Conservation (phyloP, 2,888 invertebrate species). For the Perizoma affinitatum region DNA sequence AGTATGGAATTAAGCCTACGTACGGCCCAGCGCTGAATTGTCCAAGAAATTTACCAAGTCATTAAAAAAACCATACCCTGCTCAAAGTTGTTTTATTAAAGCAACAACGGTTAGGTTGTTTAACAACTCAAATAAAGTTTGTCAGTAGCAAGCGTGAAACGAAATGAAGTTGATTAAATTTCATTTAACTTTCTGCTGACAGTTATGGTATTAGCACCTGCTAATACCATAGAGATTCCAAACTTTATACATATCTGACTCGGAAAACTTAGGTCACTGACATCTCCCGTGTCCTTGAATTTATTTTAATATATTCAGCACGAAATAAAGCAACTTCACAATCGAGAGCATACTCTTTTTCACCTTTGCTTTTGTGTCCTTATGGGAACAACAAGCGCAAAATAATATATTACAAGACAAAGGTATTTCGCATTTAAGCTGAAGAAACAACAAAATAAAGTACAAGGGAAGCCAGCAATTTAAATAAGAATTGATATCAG, state of each 20-base stretch:
- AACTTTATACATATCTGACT: constrained; percentile 25
- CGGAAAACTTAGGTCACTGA: constrained; percentile 37
- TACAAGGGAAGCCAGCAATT: not conserved
- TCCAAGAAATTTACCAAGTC: not conserved
- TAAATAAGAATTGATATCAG: constrained; percentile 4
- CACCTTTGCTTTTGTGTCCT: not conserved
- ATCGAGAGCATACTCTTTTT: not conserved
- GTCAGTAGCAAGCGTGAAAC: constrained; percentile 7
- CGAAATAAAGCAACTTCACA: not conserved
- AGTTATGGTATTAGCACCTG: constrained; percentile 30
- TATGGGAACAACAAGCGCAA: too few relatives aligned
- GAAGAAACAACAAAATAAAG: too few relatives aligned
- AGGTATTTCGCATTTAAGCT: too few relatives aligned
- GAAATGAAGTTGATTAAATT: constrained; percentile 11
- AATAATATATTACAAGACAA: too few relatives aligned
- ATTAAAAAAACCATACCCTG: too few relatives aligned
- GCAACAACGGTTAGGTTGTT: constrained; percentile 8
- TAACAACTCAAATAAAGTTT: constrained; percentile 12
- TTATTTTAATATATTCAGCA: constrained; percentile 31
- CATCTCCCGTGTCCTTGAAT: constrained; percentile 27
- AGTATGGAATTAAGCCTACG: too few relatives aligned
- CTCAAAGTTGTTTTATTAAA: constrained; percentile 11
- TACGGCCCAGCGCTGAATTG: not conserved
- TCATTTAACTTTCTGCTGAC: constrained; percentile 17
- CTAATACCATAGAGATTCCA: constrained; percentile 24